Conservation (phyloP, 2,888 invertebrate genomes). For the Heliconius sara region DNA sequence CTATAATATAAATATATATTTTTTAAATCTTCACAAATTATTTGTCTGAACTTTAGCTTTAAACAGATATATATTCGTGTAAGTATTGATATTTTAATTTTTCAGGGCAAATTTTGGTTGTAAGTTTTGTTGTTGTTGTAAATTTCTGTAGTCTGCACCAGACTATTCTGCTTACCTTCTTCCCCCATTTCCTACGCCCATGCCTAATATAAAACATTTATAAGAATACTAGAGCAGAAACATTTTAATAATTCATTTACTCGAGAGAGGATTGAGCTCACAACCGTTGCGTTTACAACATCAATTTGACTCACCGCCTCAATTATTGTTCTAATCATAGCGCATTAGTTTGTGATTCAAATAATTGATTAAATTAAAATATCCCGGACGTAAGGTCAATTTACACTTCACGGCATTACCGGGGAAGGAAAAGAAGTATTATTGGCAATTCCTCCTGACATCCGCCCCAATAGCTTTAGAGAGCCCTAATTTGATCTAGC, state of each 20-base stretch:
- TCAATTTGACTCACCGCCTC: neutral
- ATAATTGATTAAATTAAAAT: constrained; percentile 28
- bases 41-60: too few relatives aligned
- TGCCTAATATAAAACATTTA: too few relatives aligned
- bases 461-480: constrained; percentile 32
- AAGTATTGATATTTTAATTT: too few relatives aligned
- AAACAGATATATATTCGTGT: too few relatives aligned
- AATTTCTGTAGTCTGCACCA: too few relatives aligned
- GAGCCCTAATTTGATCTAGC: constrained; percentile 34
- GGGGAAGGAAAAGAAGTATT: constrained; percentile 22
- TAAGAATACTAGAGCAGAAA: too few relatives aligned
- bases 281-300: neutral
- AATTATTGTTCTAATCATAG: neutral
- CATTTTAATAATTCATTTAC: neutral
- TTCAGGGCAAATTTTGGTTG: too few relatives aligned
- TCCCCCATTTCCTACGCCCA: too few relatives aligned
- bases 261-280: neutral
- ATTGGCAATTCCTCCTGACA: constrained; percentile 36
- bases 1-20: too few relatives aligned
- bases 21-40: too few relatives aligned
- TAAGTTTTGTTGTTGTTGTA: too few relatives aligned
- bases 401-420: constrained; percentile 18
- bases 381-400: constrained; percentile 15
- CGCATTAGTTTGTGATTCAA: neutral
- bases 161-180: too few relatives aligned